Conservation (phyloP, 2,113 vertebrate genomes). For the Salvelinus sp. region DNA sequence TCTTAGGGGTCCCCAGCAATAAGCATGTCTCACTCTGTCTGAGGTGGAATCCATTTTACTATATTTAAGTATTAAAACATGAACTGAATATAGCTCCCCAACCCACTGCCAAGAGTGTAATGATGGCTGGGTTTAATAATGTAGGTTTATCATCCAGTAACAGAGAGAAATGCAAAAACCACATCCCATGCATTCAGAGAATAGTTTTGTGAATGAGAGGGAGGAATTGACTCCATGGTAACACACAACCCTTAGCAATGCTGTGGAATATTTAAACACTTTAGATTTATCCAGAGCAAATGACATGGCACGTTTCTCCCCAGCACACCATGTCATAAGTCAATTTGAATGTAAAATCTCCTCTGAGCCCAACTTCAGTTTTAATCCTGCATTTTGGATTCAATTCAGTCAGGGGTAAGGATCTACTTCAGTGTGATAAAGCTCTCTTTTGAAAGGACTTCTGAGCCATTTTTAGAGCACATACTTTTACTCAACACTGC, state of each 20-base stretch:
- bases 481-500: slow-evolving; percentile 39
- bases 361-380: slow-evolving; percentile 57
- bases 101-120: too few species aligned
- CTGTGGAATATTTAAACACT: slow-evolving; percentile 39
- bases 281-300: slow-evolving; percentile 43
- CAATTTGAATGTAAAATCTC: slow-evolving; percentile 56
- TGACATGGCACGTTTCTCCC: slow-evolving; percentile 40
- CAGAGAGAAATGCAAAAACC: slow-evolving; percentile 11
- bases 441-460: slow-evolving; percentile 53
- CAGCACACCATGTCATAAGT: slow-evolving; percentile 47
- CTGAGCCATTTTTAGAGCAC: slow-evolving; percentile 47
- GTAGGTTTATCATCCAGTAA: not conserved
- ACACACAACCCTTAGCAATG: slow-evolving; percentile 49
- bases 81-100: too few species aligned
- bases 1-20: not conserved
- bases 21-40: too few species aligned
- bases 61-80: not conserved
- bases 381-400: slow-evolving; percentile 64
- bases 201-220: slow-evolving; percentile 44
- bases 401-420: slow-evolving; percentile 51
- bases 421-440: slow-evolving; percentile 55
- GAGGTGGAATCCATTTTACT: not conserved
- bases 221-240: slow-evolving; percentile 41
- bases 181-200: slow-evolving; percentile 4
- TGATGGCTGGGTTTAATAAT: not conserved